Evolutionary conservation across 1,140 invertebrate genomes (phyloP), one percentile per base, ranked within the genome.

Genomic region (Akabosia matsudoensis): DNA sequence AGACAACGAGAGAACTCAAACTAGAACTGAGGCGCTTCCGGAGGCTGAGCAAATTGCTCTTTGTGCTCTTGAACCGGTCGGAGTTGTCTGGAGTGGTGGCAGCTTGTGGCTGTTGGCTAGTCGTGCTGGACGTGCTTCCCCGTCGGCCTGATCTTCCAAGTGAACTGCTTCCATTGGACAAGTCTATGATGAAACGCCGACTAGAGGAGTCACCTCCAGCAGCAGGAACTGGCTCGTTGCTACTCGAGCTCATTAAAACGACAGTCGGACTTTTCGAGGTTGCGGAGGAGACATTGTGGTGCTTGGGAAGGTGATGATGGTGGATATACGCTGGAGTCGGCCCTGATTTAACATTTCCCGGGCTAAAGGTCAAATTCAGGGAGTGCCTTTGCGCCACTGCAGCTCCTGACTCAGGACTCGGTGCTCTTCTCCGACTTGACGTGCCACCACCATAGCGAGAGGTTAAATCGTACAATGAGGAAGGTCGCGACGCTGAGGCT

Each of bases 1-100:
- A 81, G n/a, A 77, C 74, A 2, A 79, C 76, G 18, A 81, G 33
- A 14, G 80, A 81, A 54, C 78, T 79, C 1, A 81, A 75, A 52
- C 80, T 81, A 14, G 80, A 79, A 26, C 78, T 79, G 28, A 81
- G 74, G 70, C 80, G 61, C 74, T 81, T 77, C 33, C 79, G 76
- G 3, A 79, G 52, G 24, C 75, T 75, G 22, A 79, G 34, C 33
- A 61, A 31, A 14, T 33, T 28, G 24, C 54, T 13, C 70, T 72
- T 72, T 22, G 33, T 51, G n/a, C 45, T 72, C 28, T 24, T 34
- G 24, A 51, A 45, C 1, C 37, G 70, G 28, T 34, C 4, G 61
- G 24, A 28, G 24, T 3, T 10, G 14, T 14, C 54, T 61, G 54
- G n/a, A 14, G 14, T 3, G 10, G 54, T 3, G 10, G 54, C 14